Percentiles rank a stretch among this genome's conserved stretches.
phyloP scores from a whole-genome alignment of 2,113 vertebrate genomes.

The Chloroceryle aenea region DNA sequence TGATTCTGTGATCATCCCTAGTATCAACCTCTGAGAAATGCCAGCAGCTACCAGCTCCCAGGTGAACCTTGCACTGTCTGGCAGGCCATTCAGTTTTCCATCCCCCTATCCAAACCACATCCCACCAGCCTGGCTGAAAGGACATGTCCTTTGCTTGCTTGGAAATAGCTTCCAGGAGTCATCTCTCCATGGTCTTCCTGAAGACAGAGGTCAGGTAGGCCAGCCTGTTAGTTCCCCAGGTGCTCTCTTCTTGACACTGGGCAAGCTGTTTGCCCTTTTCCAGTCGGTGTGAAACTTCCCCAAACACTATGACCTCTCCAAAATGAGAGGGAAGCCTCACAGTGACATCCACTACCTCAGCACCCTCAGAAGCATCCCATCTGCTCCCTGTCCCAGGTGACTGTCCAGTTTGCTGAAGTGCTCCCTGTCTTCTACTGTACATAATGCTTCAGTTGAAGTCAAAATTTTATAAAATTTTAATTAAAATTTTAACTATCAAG shows the following conservation, averaged over 20 bases:
- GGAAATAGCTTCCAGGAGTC: neutral
- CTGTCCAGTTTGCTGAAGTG: neutral
- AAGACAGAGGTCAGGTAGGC: neutral
- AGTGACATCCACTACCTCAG: neutral
- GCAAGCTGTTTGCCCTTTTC: neutral
- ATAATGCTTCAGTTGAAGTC: neutral
- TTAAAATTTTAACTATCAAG: neutral
- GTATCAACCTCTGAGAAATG: neutral
- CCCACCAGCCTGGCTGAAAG: neutral
- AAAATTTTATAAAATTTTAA: neutral
- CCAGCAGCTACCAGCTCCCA: neutral
- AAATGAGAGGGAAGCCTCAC: neutral
- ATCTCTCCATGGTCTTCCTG: neutral
- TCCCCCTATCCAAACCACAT: neutral
- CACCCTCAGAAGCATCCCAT: fast-evolving
- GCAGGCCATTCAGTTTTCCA: neutral
- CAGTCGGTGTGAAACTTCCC: neutral
- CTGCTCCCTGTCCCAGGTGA: neutral
- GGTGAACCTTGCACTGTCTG: neutral
- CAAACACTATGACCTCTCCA: neutral
- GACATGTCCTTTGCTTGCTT: neutral
- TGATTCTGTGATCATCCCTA: neutral
- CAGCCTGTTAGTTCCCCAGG: neutral
- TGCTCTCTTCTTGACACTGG: neutral
- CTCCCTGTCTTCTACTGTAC: neutral